phyloP scores from a whole-genome alignment of 2,888 invertebrate species.

The Eutolmus rufibarbis region DNA sequence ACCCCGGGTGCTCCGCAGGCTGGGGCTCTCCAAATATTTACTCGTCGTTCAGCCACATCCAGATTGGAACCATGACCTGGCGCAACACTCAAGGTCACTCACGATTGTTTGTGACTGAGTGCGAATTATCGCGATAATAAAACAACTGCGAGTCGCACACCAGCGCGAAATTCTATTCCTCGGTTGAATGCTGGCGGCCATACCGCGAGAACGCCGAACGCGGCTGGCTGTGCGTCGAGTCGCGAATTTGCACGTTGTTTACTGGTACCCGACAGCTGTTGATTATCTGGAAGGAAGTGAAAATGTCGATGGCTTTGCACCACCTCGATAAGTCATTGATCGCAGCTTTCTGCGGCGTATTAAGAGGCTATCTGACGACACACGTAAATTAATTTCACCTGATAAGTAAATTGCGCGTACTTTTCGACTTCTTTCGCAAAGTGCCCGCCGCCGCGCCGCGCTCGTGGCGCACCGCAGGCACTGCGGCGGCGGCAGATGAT shows the following conservation, averaged over 20 bases:
- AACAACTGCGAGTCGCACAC: not conserved
- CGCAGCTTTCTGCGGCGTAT: not conserved
- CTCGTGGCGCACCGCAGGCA: not conserved
- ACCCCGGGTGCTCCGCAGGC: not conserved
- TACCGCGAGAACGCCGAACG: not conserved
- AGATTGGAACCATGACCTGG: slow-evolving; percentile 22
- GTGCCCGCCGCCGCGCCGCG: not conserved
- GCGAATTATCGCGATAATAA: slow-evolving; percentile 7
- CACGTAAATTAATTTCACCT: slow-evolving; percentile 14
- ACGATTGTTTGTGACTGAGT: not conserved
- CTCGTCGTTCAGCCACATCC: not conserved
- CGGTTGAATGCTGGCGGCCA: not conserved
- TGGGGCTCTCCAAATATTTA: not conserved
- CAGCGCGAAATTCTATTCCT: not conserved
- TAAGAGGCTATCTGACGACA: not conserved
- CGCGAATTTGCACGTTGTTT: not conserved
- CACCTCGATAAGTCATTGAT: slow-evolving; percentile 14
- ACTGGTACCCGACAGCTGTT: not conserved
- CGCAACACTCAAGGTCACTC: slow-evolving; percentile 24
- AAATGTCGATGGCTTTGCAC: slow-evolving; percentile 17
- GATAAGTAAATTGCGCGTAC: slow-evolving; percentile 9
- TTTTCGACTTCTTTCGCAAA: not conserved
- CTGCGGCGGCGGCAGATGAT: not conserved
- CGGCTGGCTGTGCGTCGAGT: not conserved
- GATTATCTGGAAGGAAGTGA: not conserved